Evolutionary conservation across 2,113 vertebrate genomes (phyloP).

Genomic region (Tauraco erythrolophus): DNA sequence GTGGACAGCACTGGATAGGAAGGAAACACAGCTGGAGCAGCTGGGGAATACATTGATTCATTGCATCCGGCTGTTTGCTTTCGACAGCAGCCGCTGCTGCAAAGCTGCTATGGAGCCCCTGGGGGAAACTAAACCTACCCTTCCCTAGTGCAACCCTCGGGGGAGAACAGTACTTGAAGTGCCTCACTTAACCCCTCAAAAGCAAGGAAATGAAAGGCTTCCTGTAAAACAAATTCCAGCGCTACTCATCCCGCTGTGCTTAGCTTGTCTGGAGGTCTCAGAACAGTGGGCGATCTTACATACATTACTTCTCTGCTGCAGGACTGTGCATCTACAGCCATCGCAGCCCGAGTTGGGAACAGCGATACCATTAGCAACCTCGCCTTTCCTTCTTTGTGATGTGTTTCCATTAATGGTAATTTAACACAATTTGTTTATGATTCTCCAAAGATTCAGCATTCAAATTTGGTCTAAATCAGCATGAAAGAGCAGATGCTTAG

Average conservation of each 20-base stretch:
- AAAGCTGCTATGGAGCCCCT: background rate
- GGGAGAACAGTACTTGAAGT: slow-evolving; percentile 62
- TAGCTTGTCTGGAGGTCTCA: slow-evolving; percentile 61
- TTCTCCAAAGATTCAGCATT: slow-evolving; percentile 59
- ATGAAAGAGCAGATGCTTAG: slow-evolving; percentile 61
- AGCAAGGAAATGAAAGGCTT: slow-evolving; percentile 74
- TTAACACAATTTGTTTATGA: slow-evolving; percentile 63
- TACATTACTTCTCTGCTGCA: slow-evolving; percentile 49
- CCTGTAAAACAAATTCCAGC: slow-evolving; percentile 75
- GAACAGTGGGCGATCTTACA: slow-evolving; percentile 64
- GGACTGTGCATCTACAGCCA: background rate
- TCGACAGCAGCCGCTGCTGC: slow-evolving; percentile 52
- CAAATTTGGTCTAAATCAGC: slow-evolving; percentile 43
- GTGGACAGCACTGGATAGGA: background rate
- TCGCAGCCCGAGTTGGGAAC: background rate
- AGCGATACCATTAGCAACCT: background rate
- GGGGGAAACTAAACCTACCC: slow-evolving; percentile 33
- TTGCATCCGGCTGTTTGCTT: slow-evolving; percentile 49
- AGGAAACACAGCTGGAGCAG: background rate
- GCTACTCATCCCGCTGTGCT: slow-evolving; percentile 61
- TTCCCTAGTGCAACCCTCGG: slow-evolving; percentile 17
- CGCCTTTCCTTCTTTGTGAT: background rate
- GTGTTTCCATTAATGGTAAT: slow-evolving; percentile 38
- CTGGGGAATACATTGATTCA: slow-evolving; percentile 58
- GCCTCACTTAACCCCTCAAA: slow-evolving; percentile 75